Evolutionary conservation across 2,797 vertebrate genomes (phyloP), one percentile per base, ranked within the genome.

Genomic region (Bucorvus abyssinicus): DNA sequence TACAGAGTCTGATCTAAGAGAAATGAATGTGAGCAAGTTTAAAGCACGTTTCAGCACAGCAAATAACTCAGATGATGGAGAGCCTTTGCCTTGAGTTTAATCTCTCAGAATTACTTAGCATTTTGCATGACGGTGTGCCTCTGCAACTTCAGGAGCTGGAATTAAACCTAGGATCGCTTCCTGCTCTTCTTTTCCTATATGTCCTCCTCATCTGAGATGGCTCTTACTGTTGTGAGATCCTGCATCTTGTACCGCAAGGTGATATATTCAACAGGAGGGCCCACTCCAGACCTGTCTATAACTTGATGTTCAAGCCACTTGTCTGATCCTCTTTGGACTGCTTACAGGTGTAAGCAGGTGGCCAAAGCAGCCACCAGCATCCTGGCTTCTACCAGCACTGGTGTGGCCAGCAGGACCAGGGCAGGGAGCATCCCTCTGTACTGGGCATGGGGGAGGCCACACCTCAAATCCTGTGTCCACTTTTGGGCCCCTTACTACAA

Each of bases 101-200:
- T 49, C 29, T 65, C 30, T 57, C 14, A 10, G 19, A 74, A 38
- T 21, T 45, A 34, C 38, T 24, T 68, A 40, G 22, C 0, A 1
- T 27, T 68, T 52, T 78, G 23, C 23, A 1, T 23, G 15, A 4
- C 0, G 0, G 4, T 8, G 22, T 57, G 30, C 5, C 15, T 52
- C 40, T 70, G 44, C 19, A 22, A 8, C 34, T 70, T 53, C 45
- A 75, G 57, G 57, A 75, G 34, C 11, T 36, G 22, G 50, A 21
- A 40, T 47, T 64, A 89, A 64, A 76, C 1, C 32, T 26, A n/a
- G 12, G 20, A 17, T 38, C 15, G 16, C 69, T 49, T 85, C 32
- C 44, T 32, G 26, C 13, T 45, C 18, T 57, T 45, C 18, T 57
- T 79, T 49, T 29, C 17, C 27, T 49, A 1, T 7, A 2, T 4